These are phyloP conservation scores for Catagonus wagneri DNA, from an alignment of 2,113 vertebrate species.

Conservation along the genomic window DNA sequence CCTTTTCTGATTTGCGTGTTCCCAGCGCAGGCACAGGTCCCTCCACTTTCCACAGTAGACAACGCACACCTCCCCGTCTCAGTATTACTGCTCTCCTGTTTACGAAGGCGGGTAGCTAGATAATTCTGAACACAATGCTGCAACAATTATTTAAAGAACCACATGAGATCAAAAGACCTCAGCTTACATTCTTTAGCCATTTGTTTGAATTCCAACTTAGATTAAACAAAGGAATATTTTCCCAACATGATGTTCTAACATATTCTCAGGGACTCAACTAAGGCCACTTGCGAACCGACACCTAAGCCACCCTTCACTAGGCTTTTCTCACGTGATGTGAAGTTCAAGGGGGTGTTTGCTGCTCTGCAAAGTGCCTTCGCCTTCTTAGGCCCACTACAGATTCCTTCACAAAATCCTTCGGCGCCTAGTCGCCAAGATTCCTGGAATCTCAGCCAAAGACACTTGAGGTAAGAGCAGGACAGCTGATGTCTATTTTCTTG, in stretches of 20 bases:
- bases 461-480: neutral
- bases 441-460: constrained; percentile 62
- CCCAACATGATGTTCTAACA: neutral
- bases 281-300: constrained; percentile 3
- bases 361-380: constrained; percentile 49
- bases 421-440: neutral
- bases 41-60: constrained; percentile 31
- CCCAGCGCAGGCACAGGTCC: neutral
- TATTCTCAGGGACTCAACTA: neutral
- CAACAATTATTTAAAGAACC: constrained; percentile 80
- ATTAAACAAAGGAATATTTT: constrained; percentile 74
- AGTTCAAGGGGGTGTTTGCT: constrained; percentile 49
- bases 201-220: constrained; percentile 79
- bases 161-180: constrained; percentile 75
- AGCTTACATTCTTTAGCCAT: constrained; percentile 72
- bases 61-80: constrained; percentile 64
- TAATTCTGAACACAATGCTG: constrained; percentile 66
- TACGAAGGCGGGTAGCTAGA: constrained; percentile 62
- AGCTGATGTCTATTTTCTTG: neutral
- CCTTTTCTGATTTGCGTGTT: constrained; percentile 34
- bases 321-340: neutral
- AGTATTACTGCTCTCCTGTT: constrained; percentile 43
- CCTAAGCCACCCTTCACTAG: constrained; percentile 4
- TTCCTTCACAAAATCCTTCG: constrained; percentile 59
- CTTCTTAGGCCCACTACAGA: constrained; percentile 66